Base-by-base conservation (phyloP, 2,888 invertebrate species). In the Portevinia maculata region DNA sequence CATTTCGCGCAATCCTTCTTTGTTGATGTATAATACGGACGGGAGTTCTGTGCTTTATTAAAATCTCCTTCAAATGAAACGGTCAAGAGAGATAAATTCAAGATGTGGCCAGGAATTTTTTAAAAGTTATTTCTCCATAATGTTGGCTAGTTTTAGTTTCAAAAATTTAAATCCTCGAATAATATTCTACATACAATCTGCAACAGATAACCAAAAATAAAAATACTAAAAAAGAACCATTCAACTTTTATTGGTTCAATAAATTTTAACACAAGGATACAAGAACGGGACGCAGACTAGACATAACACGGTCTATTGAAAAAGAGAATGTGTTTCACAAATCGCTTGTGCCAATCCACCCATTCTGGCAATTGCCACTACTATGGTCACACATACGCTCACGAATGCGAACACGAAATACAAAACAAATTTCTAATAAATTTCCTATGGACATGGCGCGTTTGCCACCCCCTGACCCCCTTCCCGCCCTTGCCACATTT, bases 361-460 rank as follows among this genome's bases (percentile, higher is more conserved):
- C 59, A 67, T 53, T 65, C 57, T 17, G 62, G 50, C 41, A 64
- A 73, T 79, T 79, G 41, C 44, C 62, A 50, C 39, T 30, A 17
- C 21, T 1, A 32, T 34, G 34, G 55, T 21, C 30, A 28, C 52
- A 32, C 24, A 50, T 37, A 15, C 37, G 59, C 34, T 59, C 57
- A 75, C 64, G 46, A 64, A 64, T 50, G 79, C 67, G 62, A 57
- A 76, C 65, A 60, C 46, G 55, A 73, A 53, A 44, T 57, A 55
- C 34, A 69, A 70, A 81, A 75, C 81, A 76, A 76, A 65, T 81
- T 81, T 81, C 70, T 59, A 76, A 81, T 81, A 81, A 81, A 81
- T 81, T 65, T 81, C 76, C 52, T 39, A 70, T 76, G 65, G 76
- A 76, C 76, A 74, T 67, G 69, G 48, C 60, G 70, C 53, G 65